Evolutionary conservation across 2,888 invertebrate genomes (phyloP), one percentile per base, ranked within the genome.

Genomic region (Leucophenga montana): DNA sequence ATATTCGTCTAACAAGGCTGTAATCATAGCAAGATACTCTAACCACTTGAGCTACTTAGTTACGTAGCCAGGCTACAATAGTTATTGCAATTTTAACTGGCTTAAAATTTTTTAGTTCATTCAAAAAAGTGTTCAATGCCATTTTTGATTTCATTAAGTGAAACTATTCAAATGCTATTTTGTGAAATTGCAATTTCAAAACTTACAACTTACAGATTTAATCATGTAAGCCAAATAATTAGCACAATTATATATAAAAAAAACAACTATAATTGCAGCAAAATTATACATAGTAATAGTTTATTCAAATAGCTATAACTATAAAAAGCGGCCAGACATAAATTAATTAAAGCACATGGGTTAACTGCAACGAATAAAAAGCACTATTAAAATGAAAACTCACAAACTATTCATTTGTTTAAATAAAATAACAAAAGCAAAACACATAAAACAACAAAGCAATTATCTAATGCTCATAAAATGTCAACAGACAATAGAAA

Each of bases 401-500:
- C 6, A n/a, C 1, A 39, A 39, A 39, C 3, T 39, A 39, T 39
- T 39, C 8, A 39, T 11, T 39, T 39, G 39, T 46, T 16, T 20
- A 18, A 20, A 46, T 20, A 46, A 18, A 46, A 62, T 20, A 1
- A 59, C 14, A 59, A 59, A 44, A 13, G 9, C 13, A 56, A 33
- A 44, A 44, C 39, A n/a, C 18, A 14, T 50, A 27, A 27, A 57
- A 57, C 1, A 48, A 64, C 18, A 13, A 14, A 66, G 31, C 33
- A 54, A 81, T 81, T 81, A 81, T 79, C 75, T 83, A 81, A 83
- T 77, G 57, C 33, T 59, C 65, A 69, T 73, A 70, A 75, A 64
- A 22, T n/a, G 48, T 4, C 39, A 64, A 11, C 5, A 59, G n/a
- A 33, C n/a, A 31, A 33, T 8, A 39, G 11, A 39, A 39, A 39